A percentile compares a stretch with the other conserved stretches of the same genome.
These are phyloP conservation scores for Pseudobourletiella spinata DNA, from an alignment of 1,140 invertebrate genomes.

Conservation along the genomic window DNA sequence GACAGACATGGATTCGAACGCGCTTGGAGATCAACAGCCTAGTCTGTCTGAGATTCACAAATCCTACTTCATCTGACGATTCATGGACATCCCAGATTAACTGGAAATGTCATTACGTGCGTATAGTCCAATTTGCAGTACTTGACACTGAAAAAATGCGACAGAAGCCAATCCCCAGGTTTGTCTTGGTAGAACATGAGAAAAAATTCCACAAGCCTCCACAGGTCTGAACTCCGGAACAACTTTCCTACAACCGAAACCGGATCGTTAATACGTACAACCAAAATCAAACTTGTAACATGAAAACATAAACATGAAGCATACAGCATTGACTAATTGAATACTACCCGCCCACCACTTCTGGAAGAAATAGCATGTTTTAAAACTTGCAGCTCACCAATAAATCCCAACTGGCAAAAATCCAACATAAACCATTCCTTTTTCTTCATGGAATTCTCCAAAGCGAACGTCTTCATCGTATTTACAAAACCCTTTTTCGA, in stretches of 20 bases:
- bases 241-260: constrained; percentile 64
- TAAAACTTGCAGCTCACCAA: constrained; percentile 57
- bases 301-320: constrained; percentile 11
- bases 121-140: constrained; percentile 80
- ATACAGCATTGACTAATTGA: constrained; percentile 13
- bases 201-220: constrained; percentile 83
- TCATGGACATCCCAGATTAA: too few relatives aligned
- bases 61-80: too few relatives aligned
- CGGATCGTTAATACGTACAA: neutral
- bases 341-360: too few relatives aligned
- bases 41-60: too few relatives aligned
- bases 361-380: too few relatives aligned
- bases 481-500: constrained; percentile 76
- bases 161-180: constrained; percentile 92
- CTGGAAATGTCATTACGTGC: constrained; percentile 59
- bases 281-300: constrained; percentile 1
- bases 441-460: constrained; percentile 62
- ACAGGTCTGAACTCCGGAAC: constrained; percentile 80
- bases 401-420: constrained; percentile 88
- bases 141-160: constrained; percentile 82
- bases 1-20: constrained; percentile 12
- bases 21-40: constrained; percentile 5
- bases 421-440: constrained; percentile 87
- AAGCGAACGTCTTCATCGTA: constrained; percentile 79
- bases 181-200: constrained; percentile 93